Base-by-base conservation (phyloP, 2,113 vertebrate genomes). In the Colinus virginianus region DNA sequence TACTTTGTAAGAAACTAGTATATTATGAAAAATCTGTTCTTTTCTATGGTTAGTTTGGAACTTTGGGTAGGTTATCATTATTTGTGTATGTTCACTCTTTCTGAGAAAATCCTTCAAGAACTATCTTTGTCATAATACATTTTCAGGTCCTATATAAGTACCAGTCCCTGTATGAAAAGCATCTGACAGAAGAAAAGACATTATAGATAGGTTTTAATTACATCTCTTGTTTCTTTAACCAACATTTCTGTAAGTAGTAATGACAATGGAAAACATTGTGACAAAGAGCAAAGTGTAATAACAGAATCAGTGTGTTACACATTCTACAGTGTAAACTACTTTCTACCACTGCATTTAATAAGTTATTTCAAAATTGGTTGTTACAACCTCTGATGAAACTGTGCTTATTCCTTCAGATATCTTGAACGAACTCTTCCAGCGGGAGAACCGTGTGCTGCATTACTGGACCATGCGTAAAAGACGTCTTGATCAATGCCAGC, bases 401-500 rank as follows among this genome's bases (percentile, higher is more conserved):
- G 6, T 72, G 56, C 94, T 77, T 2, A 3, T 80, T 42, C 79
- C 59, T 83, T 68, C 68, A 99, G 99, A 99, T 96, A 99, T 99
- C 95, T 97, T 99, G 95, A 99, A 99, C 80, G 99, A 99, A 85
- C 97, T 99, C 69, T 98, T 99, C 92, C 99, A 99, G 96, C 98
- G 99, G 95, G 99, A 99, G 95, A 99, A 99, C 86, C 98, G 99
- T 48, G 99, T 99, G 18, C 96, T 99, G 55, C 99, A 99, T 96
- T 99, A 99, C 69, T 99, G 99, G 99, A 99, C 99, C 68, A 98
- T 99, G 98, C 98, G 99, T 77, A 99, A 99, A 94, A 98, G 99
- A 13, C 97, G 99, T 34, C 98, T 99, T 82, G 99, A 99, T 97
- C 99, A 99, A 82, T 99, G 99, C 96, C 99, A 99, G 71, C 99